Base-by-base conservation (phyloP, 2,113 vertebrate species). In the Xiphias gladius region DNA sequence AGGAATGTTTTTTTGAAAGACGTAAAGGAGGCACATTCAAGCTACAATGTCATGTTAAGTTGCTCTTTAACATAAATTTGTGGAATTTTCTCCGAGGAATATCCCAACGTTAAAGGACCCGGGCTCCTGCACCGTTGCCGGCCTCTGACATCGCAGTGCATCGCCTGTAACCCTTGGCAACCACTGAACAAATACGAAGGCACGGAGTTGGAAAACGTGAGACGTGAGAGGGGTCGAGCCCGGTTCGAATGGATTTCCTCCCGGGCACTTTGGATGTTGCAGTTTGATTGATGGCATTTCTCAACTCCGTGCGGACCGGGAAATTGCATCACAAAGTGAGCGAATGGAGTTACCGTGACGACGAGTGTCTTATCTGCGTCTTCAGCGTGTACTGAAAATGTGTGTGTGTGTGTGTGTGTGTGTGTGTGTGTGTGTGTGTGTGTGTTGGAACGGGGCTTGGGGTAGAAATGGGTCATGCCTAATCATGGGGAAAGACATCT, bases 401-500 rank as follows among this genome's bases (percentile, higher is more conserved):
- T 69, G 9, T 66, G 64, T 66, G 58, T 82, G 57, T 71, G 55
- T 71, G 55, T 62, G 71, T 63, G 46, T 80, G 55, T 32, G 10
- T 67, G 73, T 76, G 57, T 79, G 64, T 62, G 76, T 73, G 78
- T 70, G 64, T 78, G 78, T 48, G 75, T 50, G 58, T 57, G 65
- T 65, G 52, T 30, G 54, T 30, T 35, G 37, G 41, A n/a, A 13
- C 12, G 30, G 48, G 79, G 66, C 62, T 11, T 43, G 72, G 10
- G 24, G 58, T 61, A 68, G 66, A 91, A 91, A 66, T 90, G 75
- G 93, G 92, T 93, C 91, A 92, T 19, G 77, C 65, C 70, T 89
- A 93, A 91, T 92, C 86, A 87, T 90, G 86, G 39, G 52, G 68
- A 91, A 86, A 86, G 78, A 88, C 86, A 50, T 90, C 91, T 93